phyloP scores from a whole-genome alignment of 2,113 vertebrate species.

The Gopherus flavomarginatus region DNA sequence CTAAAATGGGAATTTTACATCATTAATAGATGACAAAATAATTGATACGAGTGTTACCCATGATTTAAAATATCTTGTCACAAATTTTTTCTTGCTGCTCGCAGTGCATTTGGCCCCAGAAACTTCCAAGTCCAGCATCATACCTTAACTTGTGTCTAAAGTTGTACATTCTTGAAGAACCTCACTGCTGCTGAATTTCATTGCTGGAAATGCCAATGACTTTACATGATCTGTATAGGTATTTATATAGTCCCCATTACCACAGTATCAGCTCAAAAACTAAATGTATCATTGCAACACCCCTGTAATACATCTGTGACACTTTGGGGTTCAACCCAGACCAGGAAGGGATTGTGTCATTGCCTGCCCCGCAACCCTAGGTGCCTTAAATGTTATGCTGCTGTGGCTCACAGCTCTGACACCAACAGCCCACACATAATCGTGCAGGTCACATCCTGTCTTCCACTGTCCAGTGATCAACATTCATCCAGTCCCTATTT shows the following conservation, averaged over 20 bases:
- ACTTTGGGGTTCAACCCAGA: neutral
- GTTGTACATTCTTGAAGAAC: neutral
- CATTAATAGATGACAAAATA: neutral
- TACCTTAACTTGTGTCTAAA: neutral
- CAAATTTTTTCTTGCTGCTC: neutral
- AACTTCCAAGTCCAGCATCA: neutral
- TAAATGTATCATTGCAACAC: neutral
- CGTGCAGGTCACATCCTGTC: too few relatives aligned
- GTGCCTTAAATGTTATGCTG: neutral
- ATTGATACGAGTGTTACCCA: neutral
- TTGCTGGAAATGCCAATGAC: neutral
- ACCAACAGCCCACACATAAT: too few relatives aligned
- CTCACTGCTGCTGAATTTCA: neutral
- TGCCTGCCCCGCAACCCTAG: neutral
- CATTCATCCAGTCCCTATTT: too few relatives aligned
- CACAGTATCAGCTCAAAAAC: neutral
- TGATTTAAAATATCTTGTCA: neutral
- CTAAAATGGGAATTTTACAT: neutral
- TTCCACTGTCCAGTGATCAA: too few relatives aligned
- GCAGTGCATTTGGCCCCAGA: neutral
- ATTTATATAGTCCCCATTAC: neutral
- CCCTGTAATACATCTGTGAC: neutral
- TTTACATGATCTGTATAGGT: neutral
- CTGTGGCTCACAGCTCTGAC: too few relatives aligned
- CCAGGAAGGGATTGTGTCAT: neutral